Base-by-base conservation (phyloP, 2,888 invertebrate species). In the Drosophila sordidapex region DNA sequence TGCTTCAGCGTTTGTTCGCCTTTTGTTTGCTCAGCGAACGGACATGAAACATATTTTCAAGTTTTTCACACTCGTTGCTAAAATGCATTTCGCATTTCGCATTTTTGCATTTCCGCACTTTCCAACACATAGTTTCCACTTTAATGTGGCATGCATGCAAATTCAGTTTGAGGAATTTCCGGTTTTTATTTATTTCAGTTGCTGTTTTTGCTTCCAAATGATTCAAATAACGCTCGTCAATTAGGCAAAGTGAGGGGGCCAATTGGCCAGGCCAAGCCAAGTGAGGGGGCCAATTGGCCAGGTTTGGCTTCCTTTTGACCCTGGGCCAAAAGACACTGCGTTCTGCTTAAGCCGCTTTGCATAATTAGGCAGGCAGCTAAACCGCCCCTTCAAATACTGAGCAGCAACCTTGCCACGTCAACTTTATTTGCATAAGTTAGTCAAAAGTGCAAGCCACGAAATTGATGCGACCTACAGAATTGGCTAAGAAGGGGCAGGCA, bases 91-190 rank as follows among this genome's bases (percentile, higher is more conserved):
- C 54, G 61, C 59, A 81, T 56, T 67, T 83, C 53, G 61, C 59
- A 82, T 57, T 68, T 84, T 82, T 77, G 79, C 82, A 87, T 89
- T 85, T 85, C 84, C 84, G 87, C 79, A 69, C 70, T 78, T 83
- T 67, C 65, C 71, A 58, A 57, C 56, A 56, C 56, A 57, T 29
- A 40, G 27, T 56, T 48, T 59, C 43, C 65, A 53, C 65, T 71
- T 81, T 78, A 81, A 87, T 69, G 82, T 74, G 62, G 70, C 71
- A 69, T 80, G 72, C 80, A 81, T 27, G 59, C 73, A 46, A 52
- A 52, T 53, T 38, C 46, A 15, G 4, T 46, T 25, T 51, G 57
- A 31, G 62, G 73, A 57, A 77, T 77, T 78, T 78, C 78, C 78
- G 73, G 73, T 61, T 46, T 46, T 49, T 52, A 46, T 61, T 53